Conservation (phyloP, 2,113 vertebrate genomes). For the Xiphophorus hellerii region DNA sequence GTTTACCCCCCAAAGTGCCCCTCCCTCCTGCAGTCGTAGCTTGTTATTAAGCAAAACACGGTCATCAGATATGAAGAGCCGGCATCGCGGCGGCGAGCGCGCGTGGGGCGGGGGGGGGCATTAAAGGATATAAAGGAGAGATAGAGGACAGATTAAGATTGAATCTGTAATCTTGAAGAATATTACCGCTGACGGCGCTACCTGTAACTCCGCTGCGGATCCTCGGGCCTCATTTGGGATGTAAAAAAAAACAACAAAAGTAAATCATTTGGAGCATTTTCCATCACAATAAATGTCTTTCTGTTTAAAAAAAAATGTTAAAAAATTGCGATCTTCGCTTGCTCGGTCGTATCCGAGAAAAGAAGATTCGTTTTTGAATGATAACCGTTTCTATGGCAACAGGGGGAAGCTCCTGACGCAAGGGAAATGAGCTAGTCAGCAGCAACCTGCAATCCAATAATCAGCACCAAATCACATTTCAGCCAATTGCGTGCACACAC, state of each 20-base stretch:
- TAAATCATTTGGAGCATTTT: slow-evolving; percentile 47
- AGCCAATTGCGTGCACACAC: neutral
- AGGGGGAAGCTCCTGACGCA: slow-evolving; percentile 56
- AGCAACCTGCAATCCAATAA: slow-evolving; percentile 67
- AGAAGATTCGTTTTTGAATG: slow-evolving; percentile 58
- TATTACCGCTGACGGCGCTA: slow-evolving; percentile 32
- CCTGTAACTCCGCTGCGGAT: neutral
- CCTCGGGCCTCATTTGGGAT: neutral
- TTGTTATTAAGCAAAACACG: slow-evolving; percentile 76
- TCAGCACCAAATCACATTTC: slow-evolving; percentile 64
- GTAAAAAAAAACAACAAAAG: too few species aligned
- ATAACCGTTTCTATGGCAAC: slow-evolving; percentile 72
- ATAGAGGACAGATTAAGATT: slow-evolving; percentile 78
- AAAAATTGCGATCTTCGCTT: slow-evolving; percentile 41
- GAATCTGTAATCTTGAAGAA: slow-evolving; percentile 70
- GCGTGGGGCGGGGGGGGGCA: neutral
- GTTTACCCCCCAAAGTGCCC: slow-evolving; percentile 71
- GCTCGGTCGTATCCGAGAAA: slow-evolving; percentile 46
- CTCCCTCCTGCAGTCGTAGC: slow-evolving; percentile 61
- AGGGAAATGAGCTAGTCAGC: slow-evolving; percentile 59
- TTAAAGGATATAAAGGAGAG: slow-evolving; percentile 79
- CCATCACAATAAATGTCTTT: slow-evolving; percentile 43
- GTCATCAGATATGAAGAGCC: slow-evolving; percentile 74
- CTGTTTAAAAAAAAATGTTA: slow-evolving; percentile 36
- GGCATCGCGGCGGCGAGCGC: slow-evolving; percentile 62